Base-by-base conservation (phyloP, 2,113 vertebrate genomes). In the Sprattus sprattus region DNA sequence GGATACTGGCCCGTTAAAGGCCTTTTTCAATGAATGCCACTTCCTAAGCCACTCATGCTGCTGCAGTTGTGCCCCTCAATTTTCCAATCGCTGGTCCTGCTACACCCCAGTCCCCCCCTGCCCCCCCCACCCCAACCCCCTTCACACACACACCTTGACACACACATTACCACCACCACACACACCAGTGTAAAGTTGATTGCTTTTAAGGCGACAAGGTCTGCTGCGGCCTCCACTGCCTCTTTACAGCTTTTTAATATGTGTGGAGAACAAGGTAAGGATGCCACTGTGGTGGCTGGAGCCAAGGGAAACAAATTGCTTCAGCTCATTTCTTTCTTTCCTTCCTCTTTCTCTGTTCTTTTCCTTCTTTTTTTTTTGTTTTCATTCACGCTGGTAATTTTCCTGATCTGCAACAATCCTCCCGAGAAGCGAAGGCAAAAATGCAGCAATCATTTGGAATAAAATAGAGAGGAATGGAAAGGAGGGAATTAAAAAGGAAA, bases 61-160 rank as follows among this genome's bases (percentile, higher is more conserved):
- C 80, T 83, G 90, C 91, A 92, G 90, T 89, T 83, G 86, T 92
- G 92, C 90, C 92, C 92, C 92, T 91, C 93, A 90, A 93, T 95
- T 93, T 93, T 89, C 91, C 86, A 83, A 83, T 75, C 83, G 84
- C 83, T 89, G 91, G 89, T 82, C 89, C 50, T 25, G 64, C 5
- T 71, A 28, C 22, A n/a, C 46, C 6, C 25, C n/a, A 39, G 39
- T 2, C 39, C 2, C 39, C 39, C 39, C 39, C 5, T 28, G 10
- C 6, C 7, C 46, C 6, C 46, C 25, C n/a, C 22, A n/a, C 46
- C 6, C 46, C 25, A 7, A 39, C 39, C 39, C 39, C 39, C 39
- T 39, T 2, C 22, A 67, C n/a, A 67, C 60, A 67, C 60, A n/a
- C 60, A 67, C 60, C 39, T 2, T 39, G 39, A 64, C 80, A 90